These are phyloP conservation scores for Schizaphis graminum DNA, from an alignment of 2,888 invertebrate genomes.

Conservation along the genomic window DNA sequence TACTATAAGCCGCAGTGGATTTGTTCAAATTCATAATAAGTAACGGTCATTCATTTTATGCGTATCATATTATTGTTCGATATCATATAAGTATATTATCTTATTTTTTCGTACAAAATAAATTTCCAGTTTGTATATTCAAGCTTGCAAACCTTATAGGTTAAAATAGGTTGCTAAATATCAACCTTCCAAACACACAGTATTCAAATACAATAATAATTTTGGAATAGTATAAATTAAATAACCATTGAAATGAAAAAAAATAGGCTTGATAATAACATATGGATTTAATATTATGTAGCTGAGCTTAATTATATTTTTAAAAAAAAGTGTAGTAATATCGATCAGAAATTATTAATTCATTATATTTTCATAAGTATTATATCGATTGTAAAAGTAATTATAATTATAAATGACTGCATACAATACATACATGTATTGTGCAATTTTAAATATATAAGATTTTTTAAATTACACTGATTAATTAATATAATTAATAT, in stretches of 20 bases:
- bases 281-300: not conserved
- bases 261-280: not conserved
- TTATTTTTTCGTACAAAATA: not conserved
- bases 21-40: not conserved
- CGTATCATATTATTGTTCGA: not conserved
- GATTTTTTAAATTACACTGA: not conserved
- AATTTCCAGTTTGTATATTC: not conserved
- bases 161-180: not conserved
- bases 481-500: too few species aligned
- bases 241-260: not conserved
- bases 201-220: not conserved
- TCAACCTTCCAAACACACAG: not conserved
- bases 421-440: not conserved
- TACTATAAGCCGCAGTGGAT: not conserved
- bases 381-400: not conserved
- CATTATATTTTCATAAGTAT: not conserved
- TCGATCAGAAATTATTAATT: not conserved
- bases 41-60: not conserved
- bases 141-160: not conserved
- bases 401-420: not conserved
- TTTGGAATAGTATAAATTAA: not conserved
- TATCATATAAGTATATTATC: not conserved
- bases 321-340: not conserved
- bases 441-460: not conserved
- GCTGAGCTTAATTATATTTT: not conserved